Conservation (phyloP, 1,140 invertebrate species). For the Frieseomelitta varia region DNA sequence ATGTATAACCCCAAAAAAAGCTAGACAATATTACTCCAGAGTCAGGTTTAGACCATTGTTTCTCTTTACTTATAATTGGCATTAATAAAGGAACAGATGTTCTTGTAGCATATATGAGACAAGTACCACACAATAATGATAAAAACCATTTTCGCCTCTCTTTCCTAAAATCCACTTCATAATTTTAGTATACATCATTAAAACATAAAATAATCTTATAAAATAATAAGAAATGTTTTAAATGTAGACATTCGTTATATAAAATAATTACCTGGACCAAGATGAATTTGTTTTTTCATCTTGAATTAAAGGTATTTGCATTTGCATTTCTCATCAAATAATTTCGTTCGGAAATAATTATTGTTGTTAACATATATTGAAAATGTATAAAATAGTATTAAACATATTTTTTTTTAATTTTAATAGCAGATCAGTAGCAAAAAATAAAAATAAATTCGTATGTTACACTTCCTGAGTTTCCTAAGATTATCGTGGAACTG, state of each 20-base stretch:
- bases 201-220: background rate
- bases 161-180: slow-evolving; percentile 72
- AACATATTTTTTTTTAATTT: background rate
- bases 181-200: background rate
- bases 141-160: slow-evolving; percentile 85
- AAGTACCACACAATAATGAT: slow-evolving; percentile 85
- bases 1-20: slow-evolving; percentile 90
- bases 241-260: background rate
- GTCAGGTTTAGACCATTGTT: slow-evolving; percentile 88
- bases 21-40: slow-evolving; percentile 88
- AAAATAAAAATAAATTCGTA: slow-evolving; percentile 9
- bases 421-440: background rate
- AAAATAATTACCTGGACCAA: slow-evolving; percentile 52
- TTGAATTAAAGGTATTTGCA: slow-evolving; percentile 39
- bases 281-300: slow-evolving; percentile 50
- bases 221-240: background rate
- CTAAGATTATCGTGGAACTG: background rate
- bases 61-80: slow-evolving; percentile 85
- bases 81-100: slow-evolving; percentile 87
- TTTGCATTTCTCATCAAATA: slow-evolving; percentile 47
- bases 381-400: background rate
- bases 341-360: slow-evolving; percentile 1
- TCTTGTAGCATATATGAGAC: slow-evolving; percentile 86
- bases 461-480: background rate
- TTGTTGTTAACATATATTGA: background rate